These are phyloP conservation scores for Mythimna impura DNA, from an alignment of 2,888 invertebrate genomes.

Conservation along the genomic window DNA sequence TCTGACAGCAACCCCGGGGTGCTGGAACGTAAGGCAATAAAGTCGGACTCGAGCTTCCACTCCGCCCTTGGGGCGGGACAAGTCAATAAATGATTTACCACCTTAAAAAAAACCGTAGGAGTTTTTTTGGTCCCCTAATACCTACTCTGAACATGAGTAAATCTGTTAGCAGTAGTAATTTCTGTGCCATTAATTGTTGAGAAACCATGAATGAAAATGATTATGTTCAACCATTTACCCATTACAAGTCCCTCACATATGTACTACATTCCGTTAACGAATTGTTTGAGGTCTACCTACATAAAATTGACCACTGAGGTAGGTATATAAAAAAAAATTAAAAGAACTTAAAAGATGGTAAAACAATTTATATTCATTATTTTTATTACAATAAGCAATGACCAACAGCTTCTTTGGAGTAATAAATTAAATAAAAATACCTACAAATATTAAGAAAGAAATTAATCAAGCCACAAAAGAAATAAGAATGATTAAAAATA, in stretches of 20 bases:
- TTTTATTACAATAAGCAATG: conserved; percentile 66
- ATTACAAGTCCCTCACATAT: not conserved
- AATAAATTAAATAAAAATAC: conserved; percentile 55
- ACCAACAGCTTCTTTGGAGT: conserved; percentile 69
- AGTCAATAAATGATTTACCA: too few relatives aligned
- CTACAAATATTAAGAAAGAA: conserved; percentile 46
- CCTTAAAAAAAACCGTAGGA: too few relatives aligned
- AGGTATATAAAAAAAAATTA: not conserved
- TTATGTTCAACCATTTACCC: too few relatives aligned
- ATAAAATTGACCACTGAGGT: not conserved
- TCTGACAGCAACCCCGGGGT: not conserved
- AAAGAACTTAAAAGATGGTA: not conserved
- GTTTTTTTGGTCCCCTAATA: not conserved
- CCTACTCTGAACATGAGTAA: not conserved
- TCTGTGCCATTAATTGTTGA: not conserved
- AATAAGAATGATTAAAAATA: conserved; percentile 13
- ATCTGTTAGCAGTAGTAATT: not conserved
- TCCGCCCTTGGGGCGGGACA: too few relatives aligned
- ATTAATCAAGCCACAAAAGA: conserved; percentile 11
- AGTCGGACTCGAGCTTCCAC: too few relatives aligned
- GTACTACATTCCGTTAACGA: not conserved
- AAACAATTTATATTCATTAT: conserved; percentile 8
- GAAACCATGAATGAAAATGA: not conserved
- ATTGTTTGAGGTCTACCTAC: not conserved
- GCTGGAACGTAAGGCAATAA: too few relatives aligned